Evolutionary conservation across 2,113 vertebrate species (phyloP), one percentile per base, ranked within the genome.

Genomic region (Saguinus imperator): DNA sequence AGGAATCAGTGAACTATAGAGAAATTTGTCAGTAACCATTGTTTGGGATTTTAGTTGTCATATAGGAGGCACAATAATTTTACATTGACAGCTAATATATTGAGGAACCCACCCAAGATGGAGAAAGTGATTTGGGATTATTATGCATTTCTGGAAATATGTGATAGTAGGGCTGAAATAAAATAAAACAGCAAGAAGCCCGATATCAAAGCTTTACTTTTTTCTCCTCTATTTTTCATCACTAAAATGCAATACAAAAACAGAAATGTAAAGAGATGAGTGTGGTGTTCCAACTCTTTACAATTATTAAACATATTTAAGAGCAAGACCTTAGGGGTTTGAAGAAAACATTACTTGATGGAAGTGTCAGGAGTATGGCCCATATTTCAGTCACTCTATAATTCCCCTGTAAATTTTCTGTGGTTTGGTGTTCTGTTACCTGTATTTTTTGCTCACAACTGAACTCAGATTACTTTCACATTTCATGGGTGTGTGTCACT

Each of bases 1-100:
- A 70, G 1, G 58, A 96, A 32, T 96, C 97, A 96, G 70, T 97
- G 84, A 96, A 94, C 79, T 92, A 90, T 91, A 97, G 92, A 97
- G 87, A 98, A 98, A 97, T 96, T 80, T 95, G 88, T 72, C 95
- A 96, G 58, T 97, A 97, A 86, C 40, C 64, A 73, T 97, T 97
- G 73, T 92, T 94, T 97, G 25, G 89, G 96, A 86, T 96, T 92
- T 97, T 87, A 95, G 77, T 97, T 25, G 97, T 55, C 84, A 50
- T 40, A 57, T 70, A 89, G 61, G 89, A 98, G 64, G 70, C 52
- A 81, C 94, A 94, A 64, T 97, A 91, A 93, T 97, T 98, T 98
- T 92, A 91, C 13, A 48, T 66, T 94, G 97, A 97, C 93, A 97
- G 75, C 55, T 98, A 97, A 98, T 95, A 68, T 45, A 57, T 21